Evolutionary conservation across 2,113 vertebrate species (phyloP), one percentile per base, ranked within the genome.

Genomic region (Caloenas nicobarica): DNA sequence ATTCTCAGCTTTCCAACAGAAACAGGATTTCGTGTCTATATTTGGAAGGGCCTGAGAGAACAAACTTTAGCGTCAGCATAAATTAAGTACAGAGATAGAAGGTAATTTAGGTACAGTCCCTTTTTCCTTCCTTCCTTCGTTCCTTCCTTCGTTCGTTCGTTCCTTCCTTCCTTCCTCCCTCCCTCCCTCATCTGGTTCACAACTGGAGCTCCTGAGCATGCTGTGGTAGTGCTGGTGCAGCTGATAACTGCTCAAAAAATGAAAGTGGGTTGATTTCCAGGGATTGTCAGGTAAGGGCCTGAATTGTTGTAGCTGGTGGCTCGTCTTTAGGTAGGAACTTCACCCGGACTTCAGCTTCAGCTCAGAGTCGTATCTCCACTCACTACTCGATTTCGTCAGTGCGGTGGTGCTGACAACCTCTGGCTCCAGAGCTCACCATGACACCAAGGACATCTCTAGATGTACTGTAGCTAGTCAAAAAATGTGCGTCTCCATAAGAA

Each of bases 11-110:
- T 95, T 95, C 56, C 44, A 54, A 51, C 1, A 6, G 90, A 94
- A 95, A 74, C 12, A 83, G 71, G 69, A 66, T 50, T 93, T 90
- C 46, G 18, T 88, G 53, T 76, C 88, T 95, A 81, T 83, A 88
- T 91, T 88, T 93, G 82, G 89, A 89, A 94, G 76, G 72, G 88
- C 88, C 46, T 78, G 60, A 60, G 85, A 95, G 88, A 91, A 81
- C 62, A 93, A 85, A 90, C n/a, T 62, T 91, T 33, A 89, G 33
- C 50, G 64, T 90, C 79, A 78, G 81, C 78, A 82, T 78, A 90
- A 90, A 95, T 87, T 91, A 93, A 74, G 34, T 56, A 74, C 31
- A 83, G 82, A 74, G 42, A 44, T 44, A 16, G 82, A 70, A 71
- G 46, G 51, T 86, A 93, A 91, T 86, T 86, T 62, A 86, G 68